Base-by-base conservation (phyloP, 2,113 vertebrate genomes). In the Trinectes maculatus region DNA sequence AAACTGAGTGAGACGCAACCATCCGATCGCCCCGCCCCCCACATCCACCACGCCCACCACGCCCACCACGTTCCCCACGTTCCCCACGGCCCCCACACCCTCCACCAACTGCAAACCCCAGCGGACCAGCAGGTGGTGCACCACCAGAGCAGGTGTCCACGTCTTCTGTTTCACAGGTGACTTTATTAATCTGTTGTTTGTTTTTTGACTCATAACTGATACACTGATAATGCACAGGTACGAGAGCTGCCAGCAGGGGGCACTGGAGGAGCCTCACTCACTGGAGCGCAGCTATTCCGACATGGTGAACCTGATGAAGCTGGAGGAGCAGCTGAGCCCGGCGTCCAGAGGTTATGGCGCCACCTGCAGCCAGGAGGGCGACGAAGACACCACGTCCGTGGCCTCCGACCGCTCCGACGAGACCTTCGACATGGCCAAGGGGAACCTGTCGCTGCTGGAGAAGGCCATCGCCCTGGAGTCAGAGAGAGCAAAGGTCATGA, bases 351-450 rank as follows among this genome's bases (percentile, higher is more conserved):
- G 94, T 71, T 96, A 95, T 28, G 93, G 93, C 0, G 67, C 77
- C 44, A 84, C 83, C 78, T 91, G 87, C 57, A 93, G 90, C 83
- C 94, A 91, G 5, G 96, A 96, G 65, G 92, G 94, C 36, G 98
- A 98, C n/a, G 98, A 99, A 60, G 98, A 99, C 84, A 95, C 96
- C 72, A 94, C 96, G 61, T 99, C 98, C 1, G 89, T 98, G 82
- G 92, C 92, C 80, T 99, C 98, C 3, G 98, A 99, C 87, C 92
- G 94, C 75, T 99, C 98, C 1, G 98, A 99, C 86, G 98, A 99
- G 84, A 95, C 96, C 72, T 99, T 97, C 19, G 98, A 99, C 92
- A 97, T 99, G 95, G 96, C 97, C 85, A 99, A 99, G 91, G 98
- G 98, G 44, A 99, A 99, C 86, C 92, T 99, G 91, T 94, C 96